Percentiles rank a stretch among this genome's conserved stretches.
Conservation (phyloP, 2,113 vertebrate genomes). For the Apteryx owenii region DNA sequence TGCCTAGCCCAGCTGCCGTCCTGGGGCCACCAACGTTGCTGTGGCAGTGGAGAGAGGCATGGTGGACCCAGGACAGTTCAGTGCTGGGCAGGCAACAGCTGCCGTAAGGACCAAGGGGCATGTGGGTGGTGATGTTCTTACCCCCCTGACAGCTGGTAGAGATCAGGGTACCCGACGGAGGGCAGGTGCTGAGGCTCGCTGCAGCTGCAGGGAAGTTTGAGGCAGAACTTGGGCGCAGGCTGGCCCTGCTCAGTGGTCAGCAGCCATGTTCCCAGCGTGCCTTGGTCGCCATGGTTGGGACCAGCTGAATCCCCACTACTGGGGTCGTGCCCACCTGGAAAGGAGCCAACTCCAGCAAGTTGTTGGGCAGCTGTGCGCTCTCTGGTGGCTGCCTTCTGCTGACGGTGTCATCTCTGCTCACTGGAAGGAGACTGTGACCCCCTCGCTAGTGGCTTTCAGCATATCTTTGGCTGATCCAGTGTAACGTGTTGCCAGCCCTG, state of each 20-base stretch:
- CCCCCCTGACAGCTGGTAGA: rapidly evolving
- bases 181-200: not conserved
- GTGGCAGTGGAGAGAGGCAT: not conserved
- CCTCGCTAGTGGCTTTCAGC: not conserved
- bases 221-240: not conserved
- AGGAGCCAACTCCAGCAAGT: not conserved
- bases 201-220: not conserved
- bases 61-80: not conserved
- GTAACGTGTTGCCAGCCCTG: not conserved
- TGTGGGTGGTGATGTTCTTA: not conserved
- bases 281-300: not conserved
- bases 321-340: not conserved
- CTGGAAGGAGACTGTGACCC: not conserved
- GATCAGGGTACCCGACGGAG: not conserved
- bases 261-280: rapidly evolving
- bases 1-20: not conserved
- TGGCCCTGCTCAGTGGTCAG: not conserved
- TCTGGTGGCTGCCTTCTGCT: not conserved
- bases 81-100: not conserved
- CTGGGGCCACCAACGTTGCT: not conserved
- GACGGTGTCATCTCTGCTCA: rapidly evolving
- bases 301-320: not conserved
- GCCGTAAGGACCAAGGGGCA: not conserved
- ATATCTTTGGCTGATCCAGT: not conserved
- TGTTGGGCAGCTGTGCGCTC: not conserved